Evolutionary conservation across 1,140 invertebrate species (phyloP), one percentile per base, ranked within the genome.

Genomic region (Latrodectus geometricus): DNA sequence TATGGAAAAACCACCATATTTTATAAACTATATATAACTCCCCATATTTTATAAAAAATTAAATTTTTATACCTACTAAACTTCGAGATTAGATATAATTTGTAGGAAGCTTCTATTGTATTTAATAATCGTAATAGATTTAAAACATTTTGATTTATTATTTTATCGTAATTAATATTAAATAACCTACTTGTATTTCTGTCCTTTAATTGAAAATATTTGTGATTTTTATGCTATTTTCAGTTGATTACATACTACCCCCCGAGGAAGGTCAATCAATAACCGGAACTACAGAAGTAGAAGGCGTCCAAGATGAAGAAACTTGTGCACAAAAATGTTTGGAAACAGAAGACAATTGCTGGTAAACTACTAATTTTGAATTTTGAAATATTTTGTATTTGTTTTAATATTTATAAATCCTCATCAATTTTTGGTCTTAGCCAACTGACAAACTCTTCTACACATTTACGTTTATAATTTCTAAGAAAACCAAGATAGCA

Each of bases 321-420:
- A 15, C 15, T 14, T 83, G 80, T 66, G 80, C 80, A 14, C 17
- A 11, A 9, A 23, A 61, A 20, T 83, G 80, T 52, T 74, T 83
- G 54, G 80, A 83, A 74, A 20, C 15, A 9, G 54, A 66, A 66
- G 80, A 72, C 8, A 74, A 65, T 23, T 83, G 80, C 48, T 83
- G 80, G 80, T 83, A 50, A 65, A 20, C 12, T 14, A 52, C 21
- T 61, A 8, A 61, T 14, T 61, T 61, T 61, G 8, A 61, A 4
- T 11, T 61, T 11, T 61, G 2, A 61, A 11, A 11, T 8, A 14
- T 8, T 17, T 14, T 61, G 17, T 2, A 17, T 61, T 14, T 61
- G 11, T 17, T 61, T 61, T 8, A 11, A 61, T 61, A 14, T 17
- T 4, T 61, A 14, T 61, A 17, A 14, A 61, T 14, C 8, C 8